Evolutionary conservation across 2,888 invertebrate genomes (phyloP).

Genomic region (Nomada lathburiana): DNA sequence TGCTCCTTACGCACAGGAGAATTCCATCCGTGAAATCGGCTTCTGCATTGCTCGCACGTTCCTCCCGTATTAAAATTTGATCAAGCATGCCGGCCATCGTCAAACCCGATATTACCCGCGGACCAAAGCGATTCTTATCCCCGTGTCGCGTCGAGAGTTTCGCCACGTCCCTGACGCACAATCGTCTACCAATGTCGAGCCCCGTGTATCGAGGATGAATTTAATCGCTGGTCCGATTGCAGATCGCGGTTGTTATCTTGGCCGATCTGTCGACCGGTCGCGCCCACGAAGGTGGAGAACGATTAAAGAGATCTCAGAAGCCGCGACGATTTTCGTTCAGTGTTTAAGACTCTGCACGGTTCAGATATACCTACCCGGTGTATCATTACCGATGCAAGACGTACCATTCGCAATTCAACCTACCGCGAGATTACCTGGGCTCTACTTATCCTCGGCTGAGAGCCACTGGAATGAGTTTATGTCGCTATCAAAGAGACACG

Average conservation of each 20-base stretch:
- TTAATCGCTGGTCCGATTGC: slow-evolving; percentile 9
- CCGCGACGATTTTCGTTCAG: neutral
- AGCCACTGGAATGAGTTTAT: slow-evolving; percentile 82
- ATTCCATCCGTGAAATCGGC: slow-evolving; percentile 73
- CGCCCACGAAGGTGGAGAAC: slow-evolving; percentile 2
- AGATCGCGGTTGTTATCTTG: slow-evolving; percentile 33
- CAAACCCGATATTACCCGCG: slow-evolving; percentile 49
- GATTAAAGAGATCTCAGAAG: slow-evolving; percentile 21
- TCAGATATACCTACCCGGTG: slow-evolving; percentile 47
- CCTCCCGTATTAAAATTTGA: slow-evolving; percentile 77
- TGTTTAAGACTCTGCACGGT: slow-evolving; percentile 16
- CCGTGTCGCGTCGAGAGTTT: slow-evolving; percentile 2
- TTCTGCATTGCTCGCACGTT: slow-evolving; percentile 70
- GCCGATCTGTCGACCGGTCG: neutral
- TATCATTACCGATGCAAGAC: slow-evolving; percentile 63
- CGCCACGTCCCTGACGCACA: neutral
- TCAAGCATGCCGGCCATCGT: slow-evolving; percentile 66
- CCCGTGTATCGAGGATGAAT: neutral
- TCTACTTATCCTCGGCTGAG: slow-evolving; percentile 71
- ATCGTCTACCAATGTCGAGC: neutral
- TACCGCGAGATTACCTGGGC: slow-evolving; percentile 52
- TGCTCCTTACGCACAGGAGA: slow-evolving; percentile 60
- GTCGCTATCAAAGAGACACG: slow-evolving; percentile 83
- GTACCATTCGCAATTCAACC: slow-evolving; percentile 51
- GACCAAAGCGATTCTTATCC: slow-evolving; percentile 30